Percentiles rank a stretch among this genome's conserved stretches.
Evolutionary conservation across 2,888 invertebrate genomes (phyloP).

Genomic region (Drosophila peninsularis): DNA sequence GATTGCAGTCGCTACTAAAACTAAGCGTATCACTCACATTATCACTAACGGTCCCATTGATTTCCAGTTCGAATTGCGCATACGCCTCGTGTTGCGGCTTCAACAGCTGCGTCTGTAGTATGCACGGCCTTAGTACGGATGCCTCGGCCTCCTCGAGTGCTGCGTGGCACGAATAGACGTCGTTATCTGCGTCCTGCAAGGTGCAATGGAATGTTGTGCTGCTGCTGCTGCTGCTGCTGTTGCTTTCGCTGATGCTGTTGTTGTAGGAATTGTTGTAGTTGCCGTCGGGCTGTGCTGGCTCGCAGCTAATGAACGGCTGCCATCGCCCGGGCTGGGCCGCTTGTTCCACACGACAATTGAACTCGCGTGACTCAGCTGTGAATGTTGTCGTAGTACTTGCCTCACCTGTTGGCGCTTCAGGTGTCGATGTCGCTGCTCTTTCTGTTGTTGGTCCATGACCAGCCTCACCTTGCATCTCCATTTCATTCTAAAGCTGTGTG

Average conservation of each 20-base stretch:
- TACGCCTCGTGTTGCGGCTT: constrained; percentile 76
- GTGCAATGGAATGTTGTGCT: constrained; percentile 81
- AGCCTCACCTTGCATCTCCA: constrained; percentile 83
- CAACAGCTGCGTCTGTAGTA: constrained; percentile 75
- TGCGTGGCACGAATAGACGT: constrained; percentile 65
- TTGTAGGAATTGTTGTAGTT: constrained; percentile 13
- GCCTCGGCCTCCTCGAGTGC: constrained; percentile 13
- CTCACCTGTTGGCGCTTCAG: constrained; percentile 37
- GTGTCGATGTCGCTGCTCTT: constrained; percentile 21
- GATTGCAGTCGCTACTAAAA: constrained; percentile 51
- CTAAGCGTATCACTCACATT: constrained; percentile 67
- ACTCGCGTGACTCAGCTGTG: constrained; percentile 51
- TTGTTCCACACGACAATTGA: constrained; percentile 72
- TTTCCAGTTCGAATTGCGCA: constrained; percentile 81
- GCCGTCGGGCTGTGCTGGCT: constrained; percentile 20
- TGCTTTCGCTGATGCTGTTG: constrained; percentile 55
- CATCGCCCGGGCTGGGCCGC: constrained; percentile 64
- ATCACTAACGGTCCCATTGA: constrained; percentile 72
- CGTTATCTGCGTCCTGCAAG: constrained; percentile 71
- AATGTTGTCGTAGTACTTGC: constrained; percentile 37
- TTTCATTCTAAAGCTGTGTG: constrained; percentile 84
- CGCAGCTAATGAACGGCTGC: constrained; percentile 78
- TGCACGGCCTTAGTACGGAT: constrained; percentile 48
- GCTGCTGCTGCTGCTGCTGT: constrained; percentile 22
- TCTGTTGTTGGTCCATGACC: constrained; percentile 82